Evolutionary conservation across 35 echinoderm and acorn worm species (phyloP), one percentile per base, ranked within the genome.

Genomic region (Eucidaris tribuloides): DNA sequence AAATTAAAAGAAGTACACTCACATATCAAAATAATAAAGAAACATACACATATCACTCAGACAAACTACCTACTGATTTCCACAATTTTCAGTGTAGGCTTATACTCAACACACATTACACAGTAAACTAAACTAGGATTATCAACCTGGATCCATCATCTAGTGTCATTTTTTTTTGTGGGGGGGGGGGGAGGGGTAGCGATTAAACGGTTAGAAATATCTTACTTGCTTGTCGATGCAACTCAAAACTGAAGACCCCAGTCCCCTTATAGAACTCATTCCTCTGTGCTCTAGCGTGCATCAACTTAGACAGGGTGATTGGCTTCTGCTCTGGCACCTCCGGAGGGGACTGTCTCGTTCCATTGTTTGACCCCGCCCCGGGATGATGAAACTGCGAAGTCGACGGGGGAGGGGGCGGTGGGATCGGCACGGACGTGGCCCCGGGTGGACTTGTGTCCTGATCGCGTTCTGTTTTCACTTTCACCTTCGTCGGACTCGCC

Each of bases 211-310:
- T n/a, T n/a, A n/a, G n/a, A n/a, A 74, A 0, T 43, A 59, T 85
- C 94, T 97, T 89, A 97, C 94, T 97, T 50, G 94, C 32, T 63
- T 91, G 94, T 20, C 89, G 84, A 78, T 97, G 94, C 31, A 97
- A 58, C 57, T 97, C 94, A 89, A 97, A 97, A 64, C 94, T 97
- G 58, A 97, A 97, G 2, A 97, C 89, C 42, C 94, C 94, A 29
- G 94, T 97, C 18, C 88, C 94, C 66, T 97, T 85, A 30, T 92
- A 97, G 80, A 84, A 97, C 13, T 97, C 94, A 42, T 85, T 97
- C 61, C 89, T 83, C 81, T 97, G 94, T 9, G 94, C 94, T 42
- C 94, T 77, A 19, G 94, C 94, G 45, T 91, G 84, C 94, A 97
- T 97, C 20, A 97, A 62, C 40, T 97, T 97, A 42, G 94, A 92